phyloP scores from a whole-genome alignment of 2,113 vertebrate genomes.

The Odontophorus gujanensis region DNA sequence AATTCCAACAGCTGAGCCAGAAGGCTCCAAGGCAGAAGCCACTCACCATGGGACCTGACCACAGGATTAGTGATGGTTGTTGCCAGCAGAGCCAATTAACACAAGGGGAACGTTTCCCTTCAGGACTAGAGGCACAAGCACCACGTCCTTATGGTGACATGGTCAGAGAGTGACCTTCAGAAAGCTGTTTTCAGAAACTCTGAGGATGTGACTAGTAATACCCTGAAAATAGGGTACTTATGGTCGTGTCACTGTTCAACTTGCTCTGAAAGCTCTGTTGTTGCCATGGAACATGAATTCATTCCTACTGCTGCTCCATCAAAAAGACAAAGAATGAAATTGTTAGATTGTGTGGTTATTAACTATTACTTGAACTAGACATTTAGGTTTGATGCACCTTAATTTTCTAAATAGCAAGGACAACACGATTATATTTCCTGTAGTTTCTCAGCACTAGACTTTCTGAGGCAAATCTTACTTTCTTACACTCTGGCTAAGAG shows the following conservation, averaged over 20 bases:
- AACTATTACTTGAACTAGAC: neutral
- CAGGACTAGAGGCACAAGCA: neutral
- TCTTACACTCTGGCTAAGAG: neutral
- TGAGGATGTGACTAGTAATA: rapidly evolving
- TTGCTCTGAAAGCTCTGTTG: neutral
- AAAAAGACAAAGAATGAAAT: neutral
- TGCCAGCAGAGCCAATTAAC: neutral
- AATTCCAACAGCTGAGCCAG: neutral
- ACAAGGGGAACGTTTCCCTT: rapidly evolving
- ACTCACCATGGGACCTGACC: rapidly evolving
- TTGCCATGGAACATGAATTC: neutral
- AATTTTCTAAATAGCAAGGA: neutral
- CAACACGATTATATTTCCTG: neutral
- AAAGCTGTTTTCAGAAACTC: neutral
- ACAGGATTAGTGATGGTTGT: neutral
- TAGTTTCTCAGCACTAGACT: neutral
- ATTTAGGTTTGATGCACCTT: neutral
- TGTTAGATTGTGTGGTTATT: neutral
- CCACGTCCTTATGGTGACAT: rapidly evolving
- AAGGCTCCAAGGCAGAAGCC: neutral
- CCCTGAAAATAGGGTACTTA: neutral
- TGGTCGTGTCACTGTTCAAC: rapidly evolving
- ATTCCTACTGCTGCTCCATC: neutral
- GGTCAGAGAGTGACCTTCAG: neutral
- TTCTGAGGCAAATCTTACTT: neutral